Conservation (phyloP, 1,140 invertebrate species). For the Drosophila baimaii region DNA sequence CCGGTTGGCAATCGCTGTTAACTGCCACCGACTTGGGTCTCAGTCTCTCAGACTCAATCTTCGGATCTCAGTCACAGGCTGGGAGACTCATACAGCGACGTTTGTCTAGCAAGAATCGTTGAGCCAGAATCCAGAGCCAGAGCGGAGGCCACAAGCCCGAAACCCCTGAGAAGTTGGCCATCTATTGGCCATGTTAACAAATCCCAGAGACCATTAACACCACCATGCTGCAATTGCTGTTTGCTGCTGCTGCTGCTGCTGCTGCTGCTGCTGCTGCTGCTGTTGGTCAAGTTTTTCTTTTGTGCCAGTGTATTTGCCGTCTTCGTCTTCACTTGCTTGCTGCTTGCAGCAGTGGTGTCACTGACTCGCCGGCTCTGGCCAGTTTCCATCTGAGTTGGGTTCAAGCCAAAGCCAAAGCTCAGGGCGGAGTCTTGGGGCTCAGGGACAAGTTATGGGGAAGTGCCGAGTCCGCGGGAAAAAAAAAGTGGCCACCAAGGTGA, state of each 20-base stretch:
- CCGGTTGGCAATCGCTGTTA: constrained; percentile 55
- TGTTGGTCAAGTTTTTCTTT: constrained; percentile 47
- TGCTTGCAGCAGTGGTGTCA: constrained; percentile 63
- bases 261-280: constrained; percentile 6
- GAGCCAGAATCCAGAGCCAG: constrained; percentile 9
- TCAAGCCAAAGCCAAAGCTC: constrained; percentile 47
- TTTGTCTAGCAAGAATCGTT: constrained; percentile 66
- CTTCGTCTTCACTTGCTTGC: constrained; percentile 23
- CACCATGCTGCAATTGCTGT: constrained; percentile 44
- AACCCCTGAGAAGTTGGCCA: constrained; percentile 35
- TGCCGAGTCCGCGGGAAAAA: constrained; percentile 4
- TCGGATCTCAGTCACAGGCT: constrained; percentile 36
- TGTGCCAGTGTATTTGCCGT: constrained; percentile 9
- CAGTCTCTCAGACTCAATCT: constrained; percentile 8
- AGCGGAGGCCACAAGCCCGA: constrained; percentile 38
- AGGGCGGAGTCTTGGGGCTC: constrained; percentile 15
- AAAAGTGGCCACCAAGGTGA: constrained; percentile 23
- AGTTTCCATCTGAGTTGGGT: constrained; percentile 36
- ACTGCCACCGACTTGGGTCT: constrained; percentile 19
- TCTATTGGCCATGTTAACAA: constrained; percentile 71
- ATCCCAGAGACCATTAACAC: constrained; percentile 55
- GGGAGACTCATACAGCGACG: constrained; percentile 31
- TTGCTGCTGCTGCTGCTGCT: constrained; percentile 4
- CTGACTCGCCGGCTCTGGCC: constrained; percentile 37
- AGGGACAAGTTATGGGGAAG: constrained; percentile 34